These are phyloP conservation scores for Nixonia krombeini DNA, from an alignment of 1,140 invertebrate genomes.

Conservation along the genomic window DNA sequence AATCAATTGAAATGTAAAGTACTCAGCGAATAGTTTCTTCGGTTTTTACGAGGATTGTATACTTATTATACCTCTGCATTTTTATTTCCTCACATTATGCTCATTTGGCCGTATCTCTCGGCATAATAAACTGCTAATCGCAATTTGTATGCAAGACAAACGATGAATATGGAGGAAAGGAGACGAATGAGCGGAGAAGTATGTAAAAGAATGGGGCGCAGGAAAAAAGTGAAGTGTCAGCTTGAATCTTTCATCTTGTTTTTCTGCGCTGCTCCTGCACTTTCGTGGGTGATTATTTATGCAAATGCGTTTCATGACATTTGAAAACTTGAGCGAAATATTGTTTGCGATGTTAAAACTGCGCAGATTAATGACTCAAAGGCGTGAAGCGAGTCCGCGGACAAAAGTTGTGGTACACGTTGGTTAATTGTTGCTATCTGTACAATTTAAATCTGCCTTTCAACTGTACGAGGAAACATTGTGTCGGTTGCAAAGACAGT, in stretches of 20 bases:
- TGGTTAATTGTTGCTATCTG: too few species aligned
- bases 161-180: constrained; percentile 5
- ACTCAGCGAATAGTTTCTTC: constrained; percentile 2
- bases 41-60: neutral
- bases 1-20: too few species aligned
- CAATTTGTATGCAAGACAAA: constrained; percentile 34
- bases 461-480: too few species aligned
- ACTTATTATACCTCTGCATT: constrained; percentile 10
- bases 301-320: neutral
- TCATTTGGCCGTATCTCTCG: constrained; percentile 45
- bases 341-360: too few species aligned
- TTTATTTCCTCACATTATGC: constrained; percentile 40
- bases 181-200: neutral
- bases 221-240: neutral
- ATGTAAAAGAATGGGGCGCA: neutral
- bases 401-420: too few species aligned
- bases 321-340: too few species aligned
- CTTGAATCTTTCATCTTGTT: neutral
- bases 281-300: too few species aligned
- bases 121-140: constrained; percentile 54
- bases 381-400: too few species aligned
- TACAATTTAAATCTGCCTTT: too few species aligned
- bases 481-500: too few species aligned
- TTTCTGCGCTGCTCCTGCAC: too few species aligned
- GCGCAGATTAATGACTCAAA: too few species aligned